Evolutionary conservation across 1,140 invertebrate genomes (phyloP).

Genomic region (Heliothis virescens): DNA sequence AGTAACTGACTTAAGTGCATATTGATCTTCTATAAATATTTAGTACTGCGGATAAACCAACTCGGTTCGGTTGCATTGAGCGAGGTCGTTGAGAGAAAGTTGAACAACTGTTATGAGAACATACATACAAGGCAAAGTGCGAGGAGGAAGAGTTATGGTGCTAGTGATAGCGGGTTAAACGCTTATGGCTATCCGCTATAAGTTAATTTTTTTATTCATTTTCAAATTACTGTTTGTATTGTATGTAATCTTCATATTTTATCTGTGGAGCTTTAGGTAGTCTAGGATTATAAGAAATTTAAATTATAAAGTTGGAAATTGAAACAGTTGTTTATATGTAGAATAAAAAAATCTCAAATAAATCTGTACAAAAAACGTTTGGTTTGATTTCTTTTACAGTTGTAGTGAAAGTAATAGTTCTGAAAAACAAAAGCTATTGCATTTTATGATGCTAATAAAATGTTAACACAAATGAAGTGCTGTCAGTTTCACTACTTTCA

Average conservation of each 20-base stretch:
- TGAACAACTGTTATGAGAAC: conserved; percentile 28
- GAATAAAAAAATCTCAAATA: too few relatives aligned
- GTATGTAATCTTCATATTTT: neutral
- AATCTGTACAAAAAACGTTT: too few relatives aligned
- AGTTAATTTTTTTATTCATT: neutral
- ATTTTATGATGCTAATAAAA: neutral
- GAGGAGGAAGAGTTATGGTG: neutral
- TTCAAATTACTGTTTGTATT: too few relatives aligned
- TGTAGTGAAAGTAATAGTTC: neutral
- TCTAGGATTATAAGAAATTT: too few relatives aligned
- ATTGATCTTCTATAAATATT: neutral
- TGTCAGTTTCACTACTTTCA: neutral
- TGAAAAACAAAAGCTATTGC: neutral
- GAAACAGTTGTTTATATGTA: too few relatives aligned
- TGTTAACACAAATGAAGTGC: neutral
- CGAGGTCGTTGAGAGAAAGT: conserved; percentile 35
- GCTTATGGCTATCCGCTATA: neutral
- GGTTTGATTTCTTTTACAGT: too few relatives aligned
- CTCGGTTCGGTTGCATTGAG: conserved; percentile 23
- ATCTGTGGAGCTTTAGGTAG: neutral
- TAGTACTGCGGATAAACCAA: neutral
- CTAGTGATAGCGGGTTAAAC: neutral
- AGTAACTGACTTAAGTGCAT: too few relatives aligned
- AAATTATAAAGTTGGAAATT: too few relatives aligned
- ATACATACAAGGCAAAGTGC: conserved; percentile 31